phyloP scores from a whole-genome alignment of 2,113 vertebrate species.

The Etheostoma spectabile region DNA sequence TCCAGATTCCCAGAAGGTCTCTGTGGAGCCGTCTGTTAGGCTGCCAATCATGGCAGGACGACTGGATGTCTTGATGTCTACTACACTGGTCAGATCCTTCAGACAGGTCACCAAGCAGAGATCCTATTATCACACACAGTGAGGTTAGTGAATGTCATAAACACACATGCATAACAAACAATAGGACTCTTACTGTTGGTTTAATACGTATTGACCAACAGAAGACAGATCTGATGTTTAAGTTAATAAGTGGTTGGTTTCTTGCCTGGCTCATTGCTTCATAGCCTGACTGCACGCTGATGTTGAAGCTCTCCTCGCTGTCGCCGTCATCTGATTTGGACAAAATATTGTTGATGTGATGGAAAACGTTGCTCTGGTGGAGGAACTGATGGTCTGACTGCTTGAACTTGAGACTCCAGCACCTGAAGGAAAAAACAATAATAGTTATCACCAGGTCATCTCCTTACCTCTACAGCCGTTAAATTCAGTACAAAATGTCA shows the following conservation, averaged over 20 bases:
- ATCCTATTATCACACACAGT: slow-evolving; percentile 82
- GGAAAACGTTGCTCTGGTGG: slow-evolving; percentile 99
- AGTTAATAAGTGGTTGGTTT: background rate
- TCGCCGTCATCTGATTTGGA: slow-evolving; percentile 99
- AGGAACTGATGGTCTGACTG: slow-evolving; percentile 99
- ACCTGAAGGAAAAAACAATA: slow-evolving; percentile 80
- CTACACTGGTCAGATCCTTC: slow-evolving; percentile 95
- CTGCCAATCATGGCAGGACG: slow-evolving; percentile 99
- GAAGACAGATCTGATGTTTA: background rate
- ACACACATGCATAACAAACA: background rate
- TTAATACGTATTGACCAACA: background rate
- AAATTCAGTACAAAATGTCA: background rate
- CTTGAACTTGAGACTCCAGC: slow-evolving; percentile 99
- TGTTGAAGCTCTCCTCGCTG: slow-evolving; percentile 98
- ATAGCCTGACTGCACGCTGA: slow-evolving; percentile 97
- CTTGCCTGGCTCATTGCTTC: slow-evolving; percentile 96
- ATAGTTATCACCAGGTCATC: no score
- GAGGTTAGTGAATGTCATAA: slow-evolving; percentile 1
- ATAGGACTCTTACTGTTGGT: background rate
- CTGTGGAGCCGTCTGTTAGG: slow-evolving; percentile 97
- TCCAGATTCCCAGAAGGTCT: slow-evolving; percentile 99
- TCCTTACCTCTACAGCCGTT: background rate
- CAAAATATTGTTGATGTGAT: slow-evolving; percentile 99
- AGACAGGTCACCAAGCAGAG: slow-evolving; percentile 94
- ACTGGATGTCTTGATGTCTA: slow-evolving; percentile 98